phyloP scores from a whole-genome alignment of 2,888 invertebrate genomes.

The Nowickia ferox region DNA sequence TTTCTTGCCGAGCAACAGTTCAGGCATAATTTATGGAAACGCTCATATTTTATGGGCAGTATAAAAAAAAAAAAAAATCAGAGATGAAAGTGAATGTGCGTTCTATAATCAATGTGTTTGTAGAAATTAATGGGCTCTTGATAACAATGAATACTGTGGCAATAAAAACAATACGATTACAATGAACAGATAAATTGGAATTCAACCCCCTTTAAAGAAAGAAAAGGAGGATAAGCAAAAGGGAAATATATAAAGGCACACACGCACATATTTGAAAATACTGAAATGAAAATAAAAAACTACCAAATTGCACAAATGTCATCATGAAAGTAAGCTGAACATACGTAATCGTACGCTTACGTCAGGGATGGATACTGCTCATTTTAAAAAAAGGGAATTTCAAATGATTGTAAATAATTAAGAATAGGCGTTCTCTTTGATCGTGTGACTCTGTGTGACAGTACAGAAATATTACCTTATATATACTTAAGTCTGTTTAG shows the following conservation, averaged over 20 bases:
- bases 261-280: neutral
- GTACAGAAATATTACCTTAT: too few species aligned
- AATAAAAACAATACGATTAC: conserved; percentile 71
- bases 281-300: neutral
- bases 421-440: too few species aligned
- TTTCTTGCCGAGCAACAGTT: conserved; percentile 63
- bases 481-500: too few species aligned
- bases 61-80: neutral
- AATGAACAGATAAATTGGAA: conserved; percentile 5
- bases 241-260: neutral
- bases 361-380: neutral
- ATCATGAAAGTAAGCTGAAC: neutral
- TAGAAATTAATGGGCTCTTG: conserved; percentile 40
- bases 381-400: neutral
- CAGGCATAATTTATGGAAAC: conserved; percentile 73
- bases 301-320: neutral
- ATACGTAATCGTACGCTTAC: neutral
- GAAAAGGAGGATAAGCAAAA: conserved; percentile 7
- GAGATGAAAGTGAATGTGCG: conserved; percentile 20
- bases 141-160: conserved; percentile 12
- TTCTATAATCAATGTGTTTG: conserved; percentile 11
- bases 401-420: too few species aligned
- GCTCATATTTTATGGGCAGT: conserved; percentile 30
- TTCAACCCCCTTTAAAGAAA: conserved; percentile 10
- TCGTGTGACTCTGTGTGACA: too few species aligned